Percentiles rank a stretch among this genome's conserved stretches.
These are phyloP conservation scores for Macrobrachium nipponense DNA, from an alignment of 1,140 invertebrate species.

Conservation along the genomic window DNA sequence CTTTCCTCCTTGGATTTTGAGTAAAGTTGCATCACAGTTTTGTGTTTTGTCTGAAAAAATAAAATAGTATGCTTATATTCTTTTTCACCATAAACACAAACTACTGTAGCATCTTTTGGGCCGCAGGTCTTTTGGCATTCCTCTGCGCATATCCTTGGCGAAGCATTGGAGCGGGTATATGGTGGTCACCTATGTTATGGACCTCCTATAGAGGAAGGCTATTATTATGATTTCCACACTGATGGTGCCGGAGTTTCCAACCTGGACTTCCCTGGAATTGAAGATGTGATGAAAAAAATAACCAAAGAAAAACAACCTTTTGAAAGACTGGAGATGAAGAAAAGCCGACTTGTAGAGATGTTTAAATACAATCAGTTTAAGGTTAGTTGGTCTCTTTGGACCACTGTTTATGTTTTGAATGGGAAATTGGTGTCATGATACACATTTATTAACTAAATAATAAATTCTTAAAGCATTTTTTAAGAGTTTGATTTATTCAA, in stretches of 20 bases:
- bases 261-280: conserved; percentile 87
- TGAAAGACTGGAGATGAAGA: conserved; percentile 95
- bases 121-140: conserved; percentile 97
- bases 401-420: neutral
- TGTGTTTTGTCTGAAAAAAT: too few relatives aligned
- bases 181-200: conserved; percentile 96
- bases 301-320: conserved; percentile 96
- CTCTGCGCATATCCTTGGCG: conserved; percentile 96
- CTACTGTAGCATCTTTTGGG: neutral
- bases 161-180: conserved; percentile 96
- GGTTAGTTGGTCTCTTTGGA: conserved; percentile 63
- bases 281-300: conserved; percentile 87
- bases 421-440: neutral
- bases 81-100: neutral
- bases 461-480: neutral
- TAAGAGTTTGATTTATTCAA: neutral
- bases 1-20: too few relatives aligned
- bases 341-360: conserved; percentile 98
- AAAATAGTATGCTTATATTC: neutral
- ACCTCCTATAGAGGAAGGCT: conserved; percentile 97
- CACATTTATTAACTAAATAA: neutral
- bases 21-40: too few relatives aligned
- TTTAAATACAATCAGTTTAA: conserved; percentile 98
- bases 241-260: conserved; percentile 85
- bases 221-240: conserved; percentile 98